phyloP scores from a whole-genome alignment of 1,140 invertebrate species.

The Microplitis mediator region DNA sequence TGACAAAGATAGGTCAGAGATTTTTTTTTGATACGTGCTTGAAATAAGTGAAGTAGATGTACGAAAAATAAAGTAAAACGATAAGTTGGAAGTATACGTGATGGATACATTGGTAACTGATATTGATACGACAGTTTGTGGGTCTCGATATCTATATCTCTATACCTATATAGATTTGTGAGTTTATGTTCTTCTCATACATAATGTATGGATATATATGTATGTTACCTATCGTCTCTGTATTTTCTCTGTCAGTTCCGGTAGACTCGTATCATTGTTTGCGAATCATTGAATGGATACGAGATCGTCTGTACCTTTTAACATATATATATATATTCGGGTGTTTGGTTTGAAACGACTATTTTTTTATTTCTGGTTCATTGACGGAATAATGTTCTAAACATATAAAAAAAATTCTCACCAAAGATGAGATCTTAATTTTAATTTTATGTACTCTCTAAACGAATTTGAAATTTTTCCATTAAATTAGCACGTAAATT shows the following conservation, averaged over 20 bases:
- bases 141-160: neutral
- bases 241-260: neutral
- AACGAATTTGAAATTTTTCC: too few relatives aligned
- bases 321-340: neutral
- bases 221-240: neutral
- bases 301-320: neutral
- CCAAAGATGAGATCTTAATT: too few relatives aligned
- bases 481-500: too few relatives aligned
- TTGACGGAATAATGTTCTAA: too few relatives aligned
- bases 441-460: too few relatives aligned
- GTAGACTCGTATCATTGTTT: slow-evolving; percentile 27
- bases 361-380: too few relatives aligned
- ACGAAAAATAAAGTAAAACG: neutral
- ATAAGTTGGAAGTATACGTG: neutral
- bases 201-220: slow-evolving; percentile 17
- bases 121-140: slow-evolving; percentile 3
- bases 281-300: slow-evolving; percentile 22
- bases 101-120: neutral
- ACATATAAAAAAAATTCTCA: too few relatives aligned
- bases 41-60: neutral
- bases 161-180: neutral
- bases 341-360: neutral
- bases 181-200: slow-evolving; percentile 12
- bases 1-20: too few relatives aligned
- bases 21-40: too few relatives aligned